Percentiles rank a stretch among this genome's conserved stretches.
Conservation (phyloP, 2,113 vertebrate genomes). For the Mobula hypostoma region DNA sequence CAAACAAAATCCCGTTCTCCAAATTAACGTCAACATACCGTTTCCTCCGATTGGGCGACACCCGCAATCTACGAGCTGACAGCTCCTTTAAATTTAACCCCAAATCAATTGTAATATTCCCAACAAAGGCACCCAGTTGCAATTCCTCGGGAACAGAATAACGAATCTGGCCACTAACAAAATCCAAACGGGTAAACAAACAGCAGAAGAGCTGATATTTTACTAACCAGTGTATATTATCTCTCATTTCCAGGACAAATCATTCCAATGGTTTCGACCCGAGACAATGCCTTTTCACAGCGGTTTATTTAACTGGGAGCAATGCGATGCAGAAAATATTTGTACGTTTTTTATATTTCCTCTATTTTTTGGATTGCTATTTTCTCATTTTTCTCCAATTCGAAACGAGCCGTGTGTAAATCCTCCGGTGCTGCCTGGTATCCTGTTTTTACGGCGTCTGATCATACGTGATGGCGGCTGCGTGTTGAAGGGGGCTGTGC, state of each 20-base stretch:
- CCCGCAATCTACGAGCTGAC: slow-evolving; percentile 51
- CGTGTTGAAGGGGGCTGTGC: background rate
- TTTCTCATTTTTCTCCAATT: background rate
- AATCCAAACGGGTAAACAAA: background rate
- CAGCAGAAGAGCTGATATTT: background rate
- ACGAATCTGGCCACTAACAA: background rate
- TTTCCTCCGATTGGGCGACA: slow-evolving; percentile 55
- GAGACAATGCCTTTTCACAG: background rate
- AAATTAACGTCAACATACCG: slow-evolving; percentile 54
- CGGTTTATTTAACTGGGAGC: background rate
- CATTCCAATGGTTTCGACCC: background rate
- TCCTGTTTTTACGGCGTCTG: background rate
- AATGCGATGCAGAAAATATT: background rate
- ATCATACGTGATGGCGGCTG: background rate
- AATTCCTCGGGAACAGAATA: slow-evolving; percentile 4
- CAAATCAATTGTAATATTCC: slow-evolving; percentile 42
- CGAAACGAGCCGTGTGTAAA: no score
- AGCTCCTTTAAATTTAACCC: slow-evolving; percentile 59
- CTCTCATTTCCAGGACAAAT: background rate
- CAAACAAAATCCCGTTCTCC: slow-evolving; percentile 59
- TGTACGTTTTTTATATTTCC: background rate
- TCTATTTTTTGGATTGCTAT: background rate
- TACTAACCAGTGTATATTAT: background rate
- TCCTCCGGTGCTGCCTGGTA: background rate
- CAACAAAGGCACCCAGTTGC: slow-evolving; percentile 8